Evolutionary conservation across 2,888 invertebrate species (phyloP), one percentile per base, ranked within the genome.

Genomic region (Diogma glabrata): DNA sequence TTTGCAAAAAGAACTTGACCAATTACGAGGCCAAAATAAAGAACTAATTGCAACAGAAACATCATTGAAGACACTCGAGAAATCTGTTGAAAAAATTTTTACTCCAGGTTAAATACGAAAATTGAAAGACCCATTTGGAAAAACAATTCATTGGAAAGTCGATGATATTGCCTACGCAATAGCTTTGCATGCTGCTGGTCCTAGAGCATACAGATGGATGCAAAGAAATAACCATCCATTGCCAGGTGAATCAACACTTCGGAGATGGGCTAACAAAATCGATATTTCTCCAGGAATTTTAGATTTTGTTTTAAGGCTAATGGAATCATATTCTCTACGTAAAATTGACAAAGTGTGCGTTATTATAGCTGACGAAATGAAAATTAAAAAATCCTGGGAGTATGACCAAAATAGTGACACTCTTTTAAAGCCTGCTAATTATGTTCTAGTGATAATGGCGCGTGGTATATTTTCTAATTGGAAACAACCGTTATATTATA

Each of bases 351-450:
- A 54, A 53, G 45, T 51, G 8, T 51, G 51, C 20, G 16, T 51
- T 12, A 22, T 53, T 12, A 45, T 53, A 30, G 36, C 51, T 9
- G 53, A 56, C 33, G 53, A 55, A 50, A 56, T 53, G 54, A 55
- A 55, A 46, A 16, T 48, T 3, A 51, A 52, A 45, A 53, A 54
- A 28, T 52, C 50, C 10, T 52, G 52, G 22, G 52, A 33, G 19
- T 54, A 51, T 7, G 48, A 54, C 33, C 45, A 52, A 4, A 51
- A 45, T 9, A 52, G 30, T 9, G 52, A 52, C 23, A 16, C 48
- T 12, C 46, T 52, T 22, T n/a, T 56, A 16, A 16, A 36, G 16
- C 53, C 54, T 9, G 50, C 51, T 9, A 48, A 52, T 14, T 51
- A 47, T 20, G 50, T 51, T 1, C 54, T 54, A 49, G 54, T 55